Percentiles rank a stretch among this genome's conserved stretches.
phyloP scores from a whole-genome alignment of 2,113 vertebrate genomes.

The Elephas maximus region DNA sequence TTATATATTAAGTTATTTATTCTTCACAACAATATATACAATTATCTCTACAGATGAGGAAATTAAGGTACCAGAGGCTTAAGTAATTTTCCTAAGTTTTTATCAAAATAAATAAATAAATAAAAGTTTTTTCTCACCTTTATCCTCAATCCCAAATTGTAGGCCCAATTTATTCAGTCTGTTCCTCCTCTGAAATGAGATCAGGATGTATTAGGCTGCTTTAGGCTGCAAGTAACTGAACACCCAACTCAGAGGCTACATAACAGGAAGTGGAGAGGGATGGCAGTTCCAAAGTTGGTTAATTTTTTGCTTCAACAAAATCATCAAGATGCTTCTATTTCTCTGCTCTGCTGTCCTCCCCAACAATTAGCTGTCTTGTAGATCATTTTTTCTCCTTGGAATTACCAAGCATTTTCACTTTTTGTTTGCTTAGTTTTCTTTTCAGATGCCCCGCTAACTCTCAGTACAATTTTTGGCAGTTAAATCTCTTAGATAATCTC shows the following conservation, averaged over 20 bases:
- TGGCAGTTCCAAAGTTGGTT: not conserved
- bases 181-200: not conserved
- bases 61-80: not conserved
- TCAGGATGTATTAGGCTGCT: not conserved
- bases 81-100: not conserved
- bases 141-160: slow-evolving; percentile 19
- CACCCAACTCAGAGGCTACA: not conserved
- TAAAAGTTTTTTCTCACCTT: not conserved
- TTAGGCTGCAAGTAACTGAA: not conserved
- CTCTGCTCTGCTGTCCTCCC: not conserved
- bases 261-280: not conserved
- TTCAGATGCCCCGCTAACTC: not conserved
- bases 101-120: too few relatives aligned
- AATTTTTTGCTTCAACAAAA: not conserved
- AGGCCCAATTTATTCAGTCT: not conserved
- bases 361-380: not conserved
- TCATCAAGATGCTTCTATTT: not conserved
- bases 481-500: not conserved
- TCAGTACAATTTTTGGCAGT: not conserved
- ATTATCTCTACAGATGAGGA: slow-evolving; percentile 34
- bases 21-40: not conserved
- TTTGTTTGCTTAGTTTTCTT: not conserved
- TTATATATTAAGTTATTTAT: slow-evolving; percentile 27
- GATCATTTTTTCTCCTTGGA: not conserved
- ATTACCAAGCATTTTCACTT: not conserved